Conservation (phyloP, 92 coral and sea anemone species). For the Nematostella vectensis region DNA sequence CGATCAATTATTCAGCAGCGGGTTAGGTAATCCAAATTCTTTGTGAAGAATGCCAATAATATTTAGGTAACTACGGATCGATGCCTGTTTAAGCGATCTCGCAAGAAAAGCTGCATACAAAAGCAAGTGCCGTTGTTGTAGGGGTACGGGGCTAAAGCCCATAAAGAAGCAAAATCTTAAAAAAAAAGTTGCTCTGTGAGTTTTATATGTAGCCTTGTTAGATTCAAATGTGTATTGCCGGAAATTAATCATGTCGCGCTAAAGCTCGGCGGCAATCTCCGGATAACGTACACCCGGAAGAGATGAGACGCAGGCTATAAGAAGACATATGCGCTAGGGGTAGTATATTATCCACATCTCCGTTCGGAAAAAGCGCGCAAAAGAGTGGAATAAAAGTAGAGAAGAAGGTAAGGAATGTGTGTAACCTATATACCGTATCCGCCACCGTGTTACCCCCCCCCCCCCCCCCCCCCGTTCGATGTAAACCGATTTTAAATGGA, state of each 20-base stretch:
- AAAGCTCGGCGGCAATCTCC: constrained; percentile 10
- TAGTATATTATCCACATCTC: constrained; percentile 8
- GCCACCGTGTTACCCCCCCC: constrained; percentile 19
- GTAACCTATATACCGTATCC: constrained; percentile 3
- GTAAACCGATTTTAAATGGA: constrained; percentile 28
- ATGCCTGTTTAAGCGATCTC: constrained; percentile 13
- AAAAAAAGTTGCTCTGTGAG: constrained; percentile 26
- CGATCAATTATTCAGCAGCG: constrained; percentile 22
- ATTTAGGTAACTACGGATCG: constrained; percentile 18
- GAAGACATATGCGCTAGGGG: constrained; percentile 12
- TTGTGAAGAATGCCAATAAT: constrained; percentile 20
- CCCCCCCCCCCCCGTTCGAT: constrained; percentile 13
- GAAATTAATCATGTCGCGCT: constrained; percentile 12
- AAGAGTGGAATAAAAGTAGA: constrained; percentile 11
- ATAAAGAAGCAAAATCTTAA: constrained; percentile 23
- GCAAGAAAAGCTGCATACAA: constrained; percentile 32
- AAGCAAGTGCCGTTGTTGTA: constrained; percentile 7
- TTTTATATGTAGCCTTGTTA: constrained; percentile 27
- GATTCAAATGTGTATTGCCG: constrained; percentile 26
- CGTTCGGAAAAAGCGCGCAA: constrained; percentile 2
- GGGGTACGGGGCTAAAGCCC: constrained; percentile 29
- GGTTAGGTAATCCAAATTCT: constrained; percentile 24
- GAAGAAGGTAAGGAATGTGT: constrained; percentile 2
- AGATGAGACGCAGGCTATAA: constrained; percentile 18
- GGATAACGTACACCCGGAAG: constrained; percentile 21